phyloP scores from a whole-genome alignment of 2,888 invertebrate species.

The Diadromus collaris region DNA sequence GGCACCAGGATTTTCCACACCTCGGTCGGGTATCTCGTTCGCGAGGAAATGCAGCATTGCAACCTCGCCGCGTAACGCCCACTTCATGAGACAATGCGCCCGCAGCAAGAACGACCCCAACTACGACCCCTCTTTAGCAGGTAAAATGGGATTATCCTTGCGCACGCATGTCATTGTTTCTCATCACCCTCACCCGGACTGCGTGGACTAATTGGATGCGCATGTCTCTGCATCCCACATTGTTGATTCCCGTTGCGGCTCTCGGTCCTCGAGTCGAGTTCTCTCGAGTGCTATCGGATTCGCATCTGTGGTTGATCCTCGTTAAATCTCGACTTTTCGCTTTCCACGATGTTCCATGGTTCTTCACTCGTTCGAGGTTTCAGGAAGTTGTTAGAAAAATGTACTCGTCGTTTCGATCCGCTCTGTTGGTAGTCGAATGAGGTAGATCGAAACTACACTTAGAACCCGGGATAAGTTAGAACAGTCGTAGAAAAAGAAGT shows the following conservation, averaged over 20 bases:
- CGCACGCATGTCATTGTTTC: neutral
- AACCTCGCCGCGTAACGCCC: neutral
- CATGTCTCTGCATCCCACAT: neutral
- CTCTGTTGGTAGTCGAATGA: neutral
- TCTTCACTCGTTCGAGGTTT: neutral
- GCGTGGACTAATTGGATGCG: neutral
- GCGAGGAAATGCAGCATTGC: neutral
- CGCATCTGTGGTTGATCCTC: neutral
- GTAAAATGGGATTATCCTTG: constrained; percentile 4
- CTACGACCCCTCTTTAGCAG: neutral
- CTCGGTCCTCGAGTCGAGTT: constrained; percentile 3
- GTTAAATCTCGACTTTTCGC: neutral
- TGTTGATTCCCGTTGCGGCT: neutral
- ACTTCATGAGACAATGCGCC: neutral
- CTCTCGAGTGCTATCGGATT: constrained; percentile 24
- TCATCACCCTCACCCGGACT: neutral
- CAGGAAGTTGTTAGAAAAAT: neutral
- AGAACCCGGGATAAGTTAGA: neutral
- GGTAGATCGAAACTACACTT: neutral
- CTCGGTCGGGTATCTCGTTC: neutral
- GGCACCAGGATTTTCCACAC: neutral
- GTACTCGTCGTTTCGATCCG: neutral
- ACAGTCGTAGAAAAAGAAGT: too few relatives aligned
- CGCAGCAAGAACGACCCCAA: neutral
- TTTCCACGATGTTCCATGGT: neutral